Percentiles rank a stretch among this genome's conserved stretches.
Conservation (phyloP, 2,113 vertebrate genomes). For the Pyrgilauda ruficollis region DNA sequence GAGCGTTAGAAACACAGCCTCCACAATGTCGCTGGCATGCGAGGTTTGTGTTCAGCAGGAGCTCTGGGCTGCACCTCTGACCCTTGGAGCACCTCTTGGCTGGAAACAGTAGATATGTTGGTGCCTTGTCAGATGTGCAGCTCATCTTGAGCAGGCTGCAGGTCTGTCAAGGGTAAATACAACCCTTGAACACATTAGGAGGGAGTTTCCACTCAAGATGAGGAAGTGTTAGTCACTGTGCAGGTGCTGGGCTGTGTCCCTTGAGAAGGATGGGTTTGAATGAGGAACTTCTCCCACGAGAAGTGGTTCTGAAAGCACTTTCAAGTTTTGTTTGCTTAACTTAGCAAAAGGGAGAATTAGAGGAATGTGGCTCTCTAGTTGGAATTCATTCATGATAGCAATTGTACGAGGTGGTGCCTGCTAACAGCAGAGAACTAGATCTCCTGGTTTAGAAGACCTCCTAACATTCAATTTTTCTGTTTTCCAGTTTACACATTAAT, state of each 20-base stretch:
- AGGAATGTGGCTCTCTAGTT: neutral
- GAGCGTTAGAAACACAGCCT: fast-evolving
- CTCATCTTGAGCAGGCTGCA: neutral
- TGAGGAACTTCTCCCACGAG: neutral
- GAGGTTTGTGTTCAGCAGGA: neutral
- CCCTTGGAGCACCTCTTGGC: neutral
- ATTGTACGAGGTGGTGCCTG: neutral
- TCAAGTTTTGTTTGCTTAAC: neutral
- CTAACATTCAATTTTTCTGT: neutral
- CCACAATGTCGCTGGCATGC: fast-evolving
- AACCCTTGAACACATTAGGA: neutral
- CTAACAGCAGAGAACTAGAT: neutral
- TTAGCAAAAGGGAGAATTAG: neutral
- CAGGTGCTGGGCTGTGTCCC: neutral
- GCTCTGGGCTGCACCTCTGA: fast-evolving
- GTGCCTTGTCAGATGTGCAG: neutral
- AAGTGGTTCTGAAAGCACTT: neutral
- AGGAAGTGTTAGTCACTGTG: neutral
- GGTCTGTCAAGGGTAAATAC: neutral
- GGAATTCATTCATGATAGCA: neutral
- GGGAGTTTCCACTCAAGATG: neutral
- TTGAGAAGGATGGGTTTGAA: neutral
- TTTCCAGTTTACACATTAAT: neutral
- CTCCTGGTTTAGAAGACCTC: neutral
- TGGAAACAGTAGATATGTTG: neutral